Percentiles rank a stretch among this genome's conserved stretches.
Evolutionary conservation across 2,888 invertebrate genomes (phyloP).

Genomic region (Pteria penguin): DNA sequence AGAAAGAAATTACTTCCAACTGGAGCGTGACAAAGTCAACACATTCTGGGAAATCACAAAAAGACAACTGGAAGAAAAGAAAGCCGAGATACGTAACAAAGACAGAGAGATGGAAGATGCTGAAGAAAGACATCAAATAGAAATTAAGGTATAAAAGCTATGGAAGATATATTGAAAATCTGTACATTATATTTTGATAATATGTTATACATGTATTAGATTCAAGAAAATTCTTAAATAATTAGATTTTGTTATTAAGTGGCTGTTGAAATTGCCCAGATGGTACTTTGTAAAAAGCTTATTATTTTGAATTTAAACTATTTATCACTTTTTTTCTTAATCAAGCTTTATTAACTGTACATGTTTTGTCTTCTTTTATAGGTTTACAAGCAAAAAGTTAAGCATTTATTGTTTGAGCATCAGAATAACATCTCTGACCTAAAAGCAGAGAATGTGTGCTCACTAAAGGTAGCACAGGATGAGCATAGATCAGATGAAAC

Average conservation of each 20-base stretch:
- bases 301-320: too few relatives aligned
- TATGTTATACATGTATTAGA: too few relatives aligned
- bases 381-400: slow-evolving; percentile 94
- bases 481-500: slow-evolving; percentile 89
- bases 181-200: too few relatives aligned
- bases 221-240: too few relatives aligned
- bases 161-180: too few relatives aligned
- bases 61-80: slow-evolving; percentile 91
- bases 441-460: slow-evolving; percentile 86
- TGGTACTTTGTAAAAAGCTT: too few relatives aligned
- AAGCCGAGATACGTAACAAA: slow-evolving; percentile 86
- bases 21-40: slow-evolving; percentile 94
- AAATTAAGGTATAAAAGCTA: slow-evolving; percentile 85
- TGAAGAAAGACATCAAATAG: slow-evolving; percentile 91
- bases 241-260: too few relatives aligned
- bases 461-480: slow-evolving; percentile 90
- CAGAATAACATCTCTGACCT: slow-evolving; percentile 91
- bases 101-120: slow-evolving; percentile 93
- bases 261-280: too few relatives aligned
- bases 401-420: slow-evolving; percentile 94
- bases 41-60: slow-evolving; percentile 98
- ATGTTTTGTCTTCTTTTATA: slow-evolving; percentile 59
- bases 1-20: slow-evolving; percentile 96
- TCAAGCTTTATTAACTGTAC: too few relatives aligned
- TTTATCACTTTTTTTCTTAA: too few relatives aligned